Base-by-base conservation (phyloP, 1,140 invertebrate species). In the Drosophila albomicans region DNA sequence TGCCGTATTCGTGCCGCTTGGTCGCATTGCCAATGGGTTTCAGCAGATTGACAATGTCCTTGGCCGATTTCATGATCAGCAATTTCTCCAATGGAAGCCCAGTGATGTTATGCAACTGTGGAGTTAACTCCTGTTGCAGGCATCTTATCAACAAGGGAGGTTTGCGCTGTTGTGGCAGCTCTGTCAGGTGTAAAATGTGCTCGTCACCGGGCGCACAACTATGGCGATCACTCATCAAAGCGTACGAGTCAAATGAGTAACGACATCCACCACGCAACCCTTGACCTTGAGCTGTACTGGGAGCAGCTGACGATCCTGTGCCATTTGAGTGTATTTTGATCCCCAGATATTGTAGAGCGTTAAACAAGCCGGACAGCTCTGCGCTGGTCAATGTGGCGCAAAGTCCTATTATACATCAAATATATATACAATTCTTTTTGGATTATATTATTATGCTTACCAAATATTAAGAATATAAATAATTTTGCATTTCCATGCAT, bases 1-100 rank as follows among this genome's bases (percentile, higher is more conserved):
- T 93, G n/a, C 94, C 95, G 28, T 94, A 93, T 13, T 93, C 93
- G 68, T 93, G 89, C 56, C 93, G 94, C 45, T 87, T 92, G n/a
- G 93, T 93, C 2, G 93, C 81, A 72, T 94, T 94, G 1, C 91
- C 81, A 41, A 93, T 79, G 3, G 93, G 91, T 59, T 93, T 87
- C 1, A 94, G 78, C 11, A 94, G 67, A 75, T 90, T 87, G 1
- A 94, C 70, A 38, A 92, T 92, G 0, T 92, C 89, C 20, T 92
- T 91, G 35, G 79, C 66, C n/a, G 72, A 84, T 5, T 77, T 63
- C 79, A 91, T 85, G 3, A 92, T 67, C 0, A 91, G 79, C 5
- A 92, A 16, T 1, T 75, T 75, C 1, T 13, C 3, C 41, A 13
- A 13, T 1, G 77, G 75, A 20, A 69, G 64, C 1, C 11, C 16